A percentile compares a stretch with the other conserved stretches of the same genome.
Conservation (phyloP, 2,888 invertebrate genomes). For the Cataglyphis rosenhaueri region DNA sequence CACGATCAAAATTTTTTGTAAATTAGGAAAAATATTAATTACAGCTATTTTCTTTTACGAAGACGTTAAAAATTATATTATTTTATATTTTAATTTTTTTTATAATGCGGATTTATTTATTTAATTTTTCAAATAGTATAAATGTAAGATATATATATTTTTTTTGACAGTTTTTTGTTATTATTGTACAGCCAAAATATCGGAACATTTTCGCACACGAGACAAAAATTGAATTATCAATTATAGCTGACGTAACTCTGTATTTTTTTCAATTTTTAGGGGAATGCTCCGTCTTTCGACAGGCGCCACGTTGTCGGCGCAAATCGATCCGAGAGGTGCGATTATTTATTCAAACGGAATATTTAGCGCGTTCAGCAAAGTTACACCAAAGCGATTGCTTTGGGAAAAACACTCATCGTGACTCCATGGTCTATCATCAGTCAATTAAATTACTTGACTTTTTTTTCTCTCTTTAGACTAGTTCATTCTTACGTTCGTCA, state of each 20-base stretch:
- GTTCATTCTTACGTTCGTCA: not conserved
- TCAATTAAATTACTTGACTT: not conserved
- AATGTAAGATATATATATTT: too few species aligned
- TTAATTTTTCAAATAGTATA: too few species aligned
- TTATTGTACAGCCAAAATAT: not conserved
- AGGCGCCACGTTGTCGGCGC: slow-evolving; percentile 32
- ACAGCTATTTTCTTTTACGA: too few species aligned
- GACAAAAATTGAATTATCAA: slow-evolving; percentile 2
- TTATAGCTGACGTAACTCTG: not conserved
- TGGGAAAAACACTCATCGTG: not conserved
- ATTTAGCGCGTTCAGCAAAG: slow-evolving; percentile 19
- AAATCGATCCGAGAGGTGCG: slow-evolving; percentile 38
- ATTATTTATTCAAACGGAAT: slow-evolving; percentile 50
- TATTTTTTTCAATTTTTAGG: not conserved
- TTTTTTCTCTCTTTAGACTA: not conserved
- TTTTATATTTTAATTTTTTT: too few species aligned
- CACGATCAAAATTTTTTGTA: too few species aligned
- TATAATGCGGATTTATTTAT: too few species aligned
- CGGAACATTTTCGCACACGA: not conserved
- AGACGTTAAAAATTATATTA: too few species aligned
- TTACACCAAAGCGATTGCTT: slow-evolving; percentile 21
- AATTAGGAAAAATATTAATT: too few species aligned
- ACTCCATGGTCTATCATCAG: not conserved
- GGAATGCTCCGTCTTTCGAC: slow-evolving; percentile 14
- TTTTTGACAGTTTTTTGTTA: too few species aligned